Base-by-base conservation (phyloP, 2,797 vertebrate species). In the Notoglanidium macrostoma region DNA sequence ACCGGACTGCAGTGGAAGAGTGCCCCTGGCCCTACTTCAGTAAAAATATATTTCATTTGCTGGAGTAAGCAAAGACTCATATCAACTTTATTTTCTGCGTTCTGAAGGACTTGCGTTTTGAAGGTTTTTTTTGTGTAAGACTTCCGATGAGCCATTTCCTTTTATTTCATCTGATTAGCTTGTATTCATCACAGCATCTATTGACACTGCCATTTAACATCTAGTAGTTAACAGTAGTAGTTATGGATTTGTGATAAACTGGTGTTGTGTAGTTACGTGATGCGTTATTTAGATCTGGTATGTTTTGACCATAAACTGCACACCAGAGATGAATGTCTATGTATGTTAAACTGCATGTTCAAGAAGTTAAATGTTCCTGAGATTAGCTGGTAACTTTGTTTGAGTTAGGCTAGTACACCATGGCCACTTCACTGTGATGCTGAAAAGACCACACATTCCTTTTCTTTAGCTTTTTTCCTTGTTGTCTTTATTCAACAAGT, bases 401-500 rank as follows among this genome's bases (percentile, higher is more conserved):
- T 70, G 67, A 11, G 35, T 72, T 72, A 15, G n/a, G 23, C 44
- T 54, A 54, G 29, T 54, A 54, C 73, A 54, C 26, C 26, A 54
- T 19, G 7, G 2, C 73, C 26, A 19, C 17, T n/a, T n/a, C 44
- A 29, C n/a, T 54, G 10, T 17, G 7, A 79, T 57, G 44, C 78
- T 1, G 21, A 40, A 80, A 80, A 26, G 5, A 44, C 35, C 57
- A 80, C 78, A 61, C 57, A 1, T 80, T 80, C 12, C 2, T 79
- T 59, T 57, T 59, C 51, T 54, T 54, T 32, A 55, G 74, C 5
- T 77, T 77, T 54, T 29, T 17, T 77, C 21, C 23, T 17, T 80
- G 12, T 80, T 23, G 12, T 80, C 7, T 80, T 80, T 80, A 80
- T 80, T 80, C 57, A 80, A 35, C 12, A n/a, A 61, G 55, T 59